Base-by-base conservation (phyloP, 2,113 vertebrate species). In the Progne subis region DNA sequence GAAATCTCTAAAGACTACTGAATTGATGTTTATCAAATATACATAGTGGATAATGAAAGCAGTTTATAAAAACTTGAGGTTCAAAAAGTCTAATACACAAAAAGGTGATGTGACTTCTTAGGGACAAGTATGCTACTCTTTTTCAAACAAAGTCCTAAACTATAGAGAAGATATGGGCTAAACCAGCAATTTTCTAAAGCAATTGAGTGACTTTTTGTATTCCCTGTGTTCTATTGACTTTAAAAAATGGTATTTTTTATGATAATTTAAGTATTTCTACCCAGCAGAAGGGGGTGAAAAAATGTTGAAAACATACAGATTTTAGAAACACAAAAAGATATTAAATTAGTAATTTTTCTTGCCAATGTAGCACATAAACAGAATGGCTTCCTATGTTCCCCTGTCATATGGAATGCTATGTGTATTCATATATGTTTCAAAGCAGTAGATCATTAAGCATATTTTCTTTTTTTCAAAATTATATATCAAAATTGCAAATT, bases 1-100 rank as follows among this genome's bases (percentile, higher is more conserved):
- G 60, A 95, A 82, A 69, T 88, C 55, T 56, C 77, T 39, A 91
- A 74, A 96, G 80, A 59, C 67, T 76, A 88, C 77, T 88, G 90
- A 78, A 75, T 56, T 76, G 52, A 18, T 86, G 59, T 43, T 95
- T 95, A 93, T 93, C 71, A 89, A 43, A 77, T 75, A 41, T 81
- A 89, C 34, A 44, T 86, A 59, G 29, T 37, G 17, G 18, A 68
- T 90, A 96, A 95, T 92, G 56, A 97, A 64, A 59, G 43, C 43
- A 75, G 24, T 78, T 97, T 77, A 86, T 92, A 82, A 96, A 86
- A 64, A 84, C 86, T 82, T 91, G 1, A 14, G 3, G 43, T 59
- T 72, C n/a, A 86, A 57, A 92, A 49, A 76, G 21, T 78, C 47
- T 81, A 81, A 92, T 67, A 61, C 4, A n/a, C 8, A 77, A 70